A percentile compares a stretch with the other conserved stretches of the same genome.
phyloP scores from a whole-genome alignment of 2,888 invertebrate genomes.

The Yponomeuta malinellus region DNA sequence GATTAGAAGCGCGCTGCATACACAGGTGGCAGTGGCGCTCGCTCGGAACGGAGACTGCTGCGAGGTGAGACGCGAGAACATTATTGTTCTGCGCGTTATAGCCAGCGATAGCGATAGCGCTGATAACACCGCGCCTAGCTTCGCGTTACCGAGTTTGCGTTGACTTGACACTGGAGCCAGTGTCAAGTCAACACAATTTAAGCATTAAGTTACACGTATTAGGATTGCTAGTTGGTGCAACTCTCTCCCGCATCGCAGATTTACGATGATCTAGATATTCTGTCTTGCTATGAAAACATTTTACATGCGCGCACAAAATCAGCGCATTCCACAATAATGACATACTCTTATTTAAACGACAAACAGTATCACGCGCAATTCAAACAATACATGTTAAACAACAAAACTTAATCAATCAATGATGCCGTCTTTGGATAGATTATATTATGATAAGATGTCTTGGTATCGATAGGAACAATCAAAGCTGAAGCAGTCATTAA shows the following conservation, averaged over 20 bases:
- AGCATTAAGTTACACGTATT: slow-evolving; percentile 2
- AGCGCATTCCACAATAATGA: slow-evolving; percentile 4
- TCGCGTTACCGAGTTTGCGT: slow-evolving; percentile 1
- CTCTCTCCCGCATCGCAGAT: slow-evolving; percentile 1
- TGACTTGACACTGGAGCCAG: neutral
- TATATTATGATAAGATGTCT: neutral
- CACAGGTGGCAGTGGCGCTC: slow-evolving; percentile 41
- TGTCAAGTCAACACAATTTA: neutral
- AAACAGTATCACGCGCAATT: neutral
- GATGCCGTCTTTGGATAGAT: neutral
- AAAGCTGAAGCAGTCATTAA: neutral
- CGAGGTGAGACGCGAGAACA: slow-evolving; percentile 34
- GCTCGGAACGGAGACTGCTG: slow-evolving; percentile 48
- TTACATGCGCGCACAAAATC: neutral
- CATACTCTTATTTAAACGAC: neutral
- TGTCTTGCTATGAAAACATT: slow-evolving; percentile 1
- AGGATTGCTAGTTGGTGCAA: neutral
- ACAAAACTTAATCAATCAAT: neutral
- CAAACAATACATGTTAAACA: neutral
- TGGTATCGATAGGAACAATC: neutral
- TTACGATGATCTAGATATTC: neutral
- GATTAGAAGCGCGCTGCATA: slow-evolving; percentile 37
- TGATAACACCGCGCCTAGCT: slow-evolving; percentile 45
- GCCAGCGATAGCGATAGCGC: slow-evolving; percentile 69
- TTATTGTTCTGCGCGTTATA: slow-evolving; percentile 61